Evolutionary conservation across 2,888 invertebrate genomes (phyloP).

Genomic region (Pecten maximus): DNA sequence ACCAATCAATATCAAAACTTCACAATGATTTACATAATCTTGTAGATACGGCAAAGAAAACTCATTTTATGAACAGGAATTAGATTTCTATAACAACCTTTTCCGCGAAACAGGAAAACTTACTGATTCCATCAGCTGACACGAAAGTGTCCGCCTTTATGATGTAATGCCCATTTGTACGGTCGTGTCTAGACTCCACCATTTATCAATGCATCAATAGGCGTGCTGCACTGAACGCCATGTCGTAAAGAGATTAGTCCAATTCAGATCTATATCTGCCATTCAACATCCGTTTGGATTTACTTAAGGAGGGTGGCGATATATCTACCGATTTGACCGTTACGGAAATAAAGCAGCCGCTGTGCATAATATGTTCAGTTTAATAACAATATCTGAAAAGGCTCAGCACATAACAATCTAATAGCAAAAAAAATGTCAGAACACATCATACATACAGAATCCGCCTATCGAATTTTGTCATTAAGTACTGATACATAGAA

Average conservation of each 20-base stretch:
- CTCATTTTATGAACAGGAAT: not conserved
- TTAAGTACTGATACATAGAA: too few species aligned
- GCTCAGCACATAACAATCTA: too few species aligned
- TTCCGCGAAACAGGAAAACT: not conserved
- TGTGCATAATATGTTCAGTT: too few species aligned
- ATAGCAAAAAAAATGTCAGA: too few species aligned
- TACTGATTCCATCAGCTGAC: constrained; percentile 15
- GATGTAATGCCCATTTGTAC: not conserved
- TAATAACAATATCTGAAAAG: too few species aligned
- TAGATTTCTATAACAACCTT: not conserved
- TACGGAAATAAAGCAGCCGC: too few species aligned
- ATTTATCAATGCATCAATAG: not conserved
- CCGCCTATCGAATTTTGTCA: too few species aligned
- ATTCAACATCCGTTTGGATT: not conserved
- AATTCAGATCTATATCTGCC: not conserved
- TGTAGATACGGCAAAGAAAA: not conserved
- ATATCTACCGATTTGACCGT: not conserved
- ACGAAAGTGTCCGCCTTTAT: constrained; percentile 4
- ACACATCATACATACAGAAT: too few species aligned
- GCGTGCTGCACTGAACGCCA: not conserved
- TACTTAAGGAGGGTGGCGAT: not conserved
- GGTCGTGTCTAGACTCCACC: not conserved
- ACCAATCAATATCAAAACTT: not conserved
- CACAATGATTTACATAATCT: not conserved
- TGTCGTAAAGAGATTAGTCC: not conserved